Conservation (phyloP, 1,140 invertebrate species). For the Cecropterus lyciades region DNA sequence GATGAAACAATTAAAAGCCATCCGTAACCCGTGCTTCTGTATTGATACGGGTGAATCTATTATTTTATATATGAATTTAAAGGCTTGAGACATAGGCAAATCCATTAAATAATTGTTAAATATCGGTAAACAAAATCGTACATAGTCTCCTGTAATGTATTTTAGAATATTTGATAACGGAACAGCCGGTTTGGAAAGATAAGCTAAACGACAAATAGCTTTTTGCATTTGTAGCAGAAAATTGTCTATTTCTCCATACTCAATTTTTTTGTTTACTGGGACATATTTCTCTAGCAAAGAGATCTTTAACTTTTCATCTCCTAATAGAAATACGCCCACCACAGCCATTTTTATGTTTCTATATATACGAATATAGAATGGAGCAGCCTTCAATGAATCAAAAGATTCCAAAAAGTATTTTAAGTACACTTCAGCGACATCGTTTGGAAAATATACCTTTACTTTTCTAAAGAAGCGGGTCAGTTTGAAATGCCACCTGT, state of each 20-base stretch:
- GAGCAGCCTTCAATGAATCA: neutral
- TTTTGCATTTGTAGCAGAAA: slow-evolving; percentile 52
- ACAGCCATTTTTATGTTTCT: slow-evolving; percentile 34
- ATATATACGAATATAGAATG: slow-evolving; percentile 1
- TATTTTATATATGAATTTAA: slow-evolving; percentile 53
- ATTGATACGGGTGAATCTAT: slow-evolving; percentile 57
- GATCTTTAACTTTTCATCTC: slow-evolving; percentile 46
- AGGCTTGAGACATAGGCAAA: slow-evolving; percentile 39
- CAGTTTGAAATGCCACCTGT: slow-evolving; percentile 32
- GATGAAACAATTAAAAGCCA: slow-evolving; percentile 58
- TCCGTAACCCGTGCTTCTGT: slow-evolving; percentile 63
- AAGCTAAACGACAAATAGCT: slow-evolving; percentile 56
- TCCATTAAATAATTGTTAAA: slow-evolving; percentile 54
- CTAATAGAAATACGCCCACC: slow-evolving; percentile 57
- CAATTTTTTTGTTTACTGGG: slow-evolving; percentile 55
- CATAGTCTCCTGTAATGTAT: slow-evolving; percentile 65
- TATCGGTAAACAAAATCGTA: slow-evolving; percentile 55
- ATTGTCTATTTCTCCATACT: slow-evolving; percentile 42
- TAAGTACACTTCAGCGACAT: slow-evolving; percentile 48
- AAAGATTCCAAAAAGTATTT: slow-evolving; percentile 45
- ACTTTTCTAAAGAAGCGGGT: slow-evolving; percentile 55
- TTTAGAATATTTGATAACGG: slow-evolving; percentile 46
- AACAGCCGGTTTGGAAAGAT: slow-evolving; percentile 59
- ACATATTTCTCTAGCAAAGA: slow-evolving; percentile 55
- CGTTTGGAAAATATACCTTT: slow-evolving; percentile 60